Conservation (phyloP, 1,140 invertebrate genomes). For the Choristoneura fumiferana region DNA sequence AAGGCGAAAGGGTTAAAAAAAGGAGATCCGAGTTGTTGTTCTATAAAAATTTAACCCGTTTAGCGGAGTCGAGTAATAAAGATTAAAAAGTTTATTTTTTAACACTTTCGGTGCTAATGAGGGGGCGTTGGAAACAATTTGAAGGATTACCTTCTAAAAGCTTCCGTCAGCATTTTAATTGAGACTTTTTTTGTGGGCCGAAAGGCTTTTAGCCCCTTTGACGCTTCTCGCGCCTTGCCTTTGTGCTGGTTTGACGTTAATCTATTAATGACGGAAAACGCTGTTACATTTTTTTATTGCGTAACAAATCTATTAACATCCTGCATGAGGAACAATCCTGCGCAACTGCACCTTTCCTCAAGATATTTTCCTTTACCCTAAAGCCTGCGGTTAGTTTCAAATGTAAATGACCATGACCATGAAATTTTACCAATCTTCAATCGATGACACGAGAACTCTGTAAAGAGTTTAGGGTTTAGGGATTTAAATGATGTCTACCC, state of each 20-base stretch:
- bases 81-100: slow-evolving; percentile 78
- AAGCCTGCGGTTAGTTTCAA: too few relatives aligned
- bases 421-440: too few relatives aligned
- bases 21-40: slow-evolving; percentile 55
- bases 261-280: slow-evolving; percentile 73
- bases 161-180: slow-evolving; percentile 77
- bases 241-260: slow-evolving; percentile 59
- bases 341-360: too few relatives aligned
- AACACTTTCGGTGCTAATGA: slow-evolving; percentile 77
- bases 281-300: slow-evolving; percentile 43
- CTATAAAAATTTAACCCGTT: slow-evolving; percentile 76
- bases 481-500: too few relatives aligned
- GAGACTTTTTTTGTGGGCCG: slow-evolving; percentile 73
- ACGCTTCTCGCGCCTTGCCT: slow-evolving; percentile 54
- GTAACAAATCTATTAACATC: slow-evolving; percentile 17
- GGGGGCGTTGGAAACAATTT: slow-evolving; percentile 77
- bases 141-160: slow-evolving; percentile 78
- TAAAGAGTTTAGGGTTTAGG: too few relatives aligned
- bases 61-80: slow-evolving; percentile 75
- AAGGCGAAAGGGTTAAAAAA: slow-evolving; percentile 66
- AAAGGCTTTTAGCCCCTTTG: slow-evolving; percentile 73
- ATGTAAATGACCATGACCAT: too few relatives aligned
- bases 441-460: too few relatives aligned
- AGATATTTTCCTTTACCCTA: too few relatives aligned
- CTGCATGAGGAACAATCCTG: too few relatives aligned